Evolutionary conservation across 2,797 vertebrate genomes (phyloP).

Genomic region (Acanthis flammea): DNA sequence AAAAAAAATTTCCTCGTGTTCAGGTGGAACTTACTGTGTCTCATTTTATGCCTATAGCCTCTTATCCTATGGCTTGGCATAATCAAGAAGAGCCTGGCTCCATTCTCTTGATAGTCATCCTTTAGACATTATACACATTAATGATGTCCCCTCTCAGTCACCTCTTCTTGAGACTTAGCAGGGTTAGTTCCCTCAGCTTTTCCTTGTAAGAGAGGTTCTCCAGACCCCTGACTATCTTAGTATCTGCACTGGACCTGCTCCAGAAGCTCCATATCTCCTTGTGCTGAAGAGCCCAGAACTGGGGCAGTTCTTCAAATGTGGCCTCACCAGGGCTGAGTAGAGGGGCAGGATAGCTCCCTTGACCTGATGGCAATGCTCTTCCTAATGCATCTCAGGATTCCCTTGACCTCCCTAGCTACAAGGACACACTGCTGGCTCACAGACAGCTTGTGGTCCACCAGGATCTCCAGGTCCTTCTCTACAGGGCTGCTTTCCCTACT

Average conservation of each 20-base stretch:
- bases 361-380: not conserved
- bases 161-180: not conserved
- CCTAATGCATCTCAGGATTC: not conserved
- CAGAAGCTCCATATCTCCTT: accelerated
- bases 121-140: not conserved
- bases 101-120: no score
- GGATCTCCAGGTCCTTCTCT: not conserved
- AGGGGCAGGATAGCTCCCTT: not conserved
- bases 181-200: not conserved
- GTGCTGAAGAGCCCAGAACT: not conserved
- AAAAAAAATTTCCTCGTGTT: not conserved
- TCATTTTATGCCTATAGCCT: not conserved
- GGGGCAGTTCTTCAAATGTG: not conserved
- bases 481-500: not conserved
- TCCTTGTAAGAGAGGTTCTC: not conserved
- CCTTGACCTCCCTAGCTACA: not conserved
- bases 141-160: not conserved
- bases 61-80: not conserved
- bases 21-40: not conserved
- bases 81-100: not conserved
- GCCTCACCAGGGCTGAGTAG: not conserved
- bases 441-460: not conserved
- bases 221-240: not conserved
- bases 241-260: not conserved
- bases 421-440: not conserved